Evolutionary conservation across 2,888 invertebrate genomes (phyloP).

Genomic region (Netelia melanura): DNA sequence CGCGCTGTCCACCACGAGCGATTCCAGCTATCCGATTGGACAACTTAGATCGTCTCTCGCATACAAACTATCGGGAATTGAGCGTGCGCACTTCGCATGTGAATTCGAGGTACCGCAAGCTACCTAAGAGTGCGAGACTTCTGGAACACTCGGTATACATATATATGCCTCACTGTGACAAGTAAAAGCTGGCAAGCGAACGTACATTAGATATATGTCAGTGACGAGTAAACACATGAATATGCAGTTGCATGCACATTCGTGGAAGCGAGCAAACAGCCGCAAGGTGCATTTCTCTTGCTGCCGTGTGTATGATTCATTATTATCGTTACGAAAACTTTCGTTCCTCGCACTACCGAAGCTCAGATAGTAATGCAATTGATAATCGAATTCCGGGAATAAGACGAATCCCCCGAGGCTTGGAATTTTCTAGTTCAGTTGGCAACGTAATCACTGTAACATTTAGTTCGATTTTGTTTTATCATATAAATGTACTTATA

Average conservation of each 20-base stretch:
- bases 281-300: constrained; percentile 38
- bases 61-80: no score
- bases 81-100: no score
- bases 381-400: constrained; percentile 43
- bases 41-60: no score
- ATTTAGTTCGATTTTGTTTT: no score
- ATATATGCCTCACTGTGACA: background rate
- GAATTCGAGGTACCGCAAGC: no score
- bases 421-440: background rate
- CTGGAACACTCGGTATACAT: background rate
- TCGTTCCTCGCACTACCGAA: background rate
- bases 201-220: constrained; percentile 13
- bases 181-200: constrained; percentile 33
- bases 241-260: constrained; percentile 9
- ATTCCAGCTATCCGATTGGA: background rate
- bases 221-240: constrained; percentile 17
- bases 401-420: constrained; percentile 1
- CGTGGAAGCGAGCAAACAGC: constrained; percentile 37
- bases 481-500: no score
- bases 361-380: constrained; percentile 19
- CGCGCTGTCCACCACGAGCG: background rate
- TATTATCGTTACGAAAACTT: constrained; percentile 53
- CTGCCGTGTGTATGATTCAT: constrained; percentile 33
- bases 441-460: background rate
- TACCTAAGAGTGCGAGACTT: background rate